These are phyloP conservation scores for Conus canariensis DNA, from an alignment of 2,888 invertebrate genomes.

Conservation along the genomic window DNA sequence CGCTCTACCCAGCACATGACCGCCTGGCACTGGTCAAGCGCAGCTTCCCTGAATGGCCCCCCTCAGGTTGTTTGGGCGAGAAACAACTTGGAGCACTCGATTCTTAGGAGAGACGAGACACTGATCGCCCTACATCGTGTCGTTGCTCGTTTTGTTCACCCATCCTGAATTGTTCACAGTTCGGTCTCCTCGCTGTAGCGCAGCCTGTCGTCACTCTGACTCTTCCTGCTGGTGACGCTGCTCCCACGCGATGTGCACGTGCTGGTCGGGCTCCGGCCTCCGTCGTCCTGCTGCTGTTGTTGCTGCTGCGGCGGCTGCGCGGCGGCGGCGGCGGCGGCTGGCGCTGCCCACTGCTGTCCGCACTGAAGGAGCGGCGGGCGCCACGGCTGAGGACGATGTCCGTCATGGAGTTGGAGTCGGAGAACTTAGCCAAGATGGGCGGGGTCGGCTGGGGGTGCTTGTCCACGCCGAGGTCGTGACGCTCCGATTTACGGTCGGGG, in stretches of 20 bases:
- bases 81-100: no score
- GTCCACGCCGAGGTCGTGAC: neutral
- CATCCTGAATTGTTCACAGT: neutral
- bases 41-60: no score
- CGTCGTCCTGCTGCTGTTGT: slow-evolving; percentile 31
- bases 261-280: slow-evolving; percentile 43
- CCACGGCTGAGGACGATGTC: slow-evolving; percentile 51
- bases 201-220: slow-evolving; percentile 63
- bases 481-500: neutral
- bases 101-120: no score
- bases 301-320: neutral
- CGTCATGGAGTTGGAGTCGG: slow-evolving; percentile 62
- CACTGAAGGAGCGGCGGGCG: neutral
- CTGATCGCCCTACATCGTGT: no score
- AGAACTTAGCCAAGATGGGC: slow-evolving; percentile 43
- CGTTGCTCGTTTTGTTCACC: no score
- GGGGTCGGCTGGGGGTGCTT: neutral
- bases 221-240: slow-evolving; percentile 57
- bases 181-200: slow-evolving; percentile 53
- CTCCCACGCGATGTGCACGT: neutral
- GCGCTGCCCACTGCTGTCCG: neutral
- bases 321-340: neutral
- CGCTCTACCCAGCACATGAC: no score
- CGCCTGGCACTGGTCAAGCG: no score
- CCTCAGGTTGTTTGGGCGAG: no score